Evolutionary conservation across 2,113 vertebrate genomes (phyloP).

Genomic region (Brachirus orientalis): DNA sequence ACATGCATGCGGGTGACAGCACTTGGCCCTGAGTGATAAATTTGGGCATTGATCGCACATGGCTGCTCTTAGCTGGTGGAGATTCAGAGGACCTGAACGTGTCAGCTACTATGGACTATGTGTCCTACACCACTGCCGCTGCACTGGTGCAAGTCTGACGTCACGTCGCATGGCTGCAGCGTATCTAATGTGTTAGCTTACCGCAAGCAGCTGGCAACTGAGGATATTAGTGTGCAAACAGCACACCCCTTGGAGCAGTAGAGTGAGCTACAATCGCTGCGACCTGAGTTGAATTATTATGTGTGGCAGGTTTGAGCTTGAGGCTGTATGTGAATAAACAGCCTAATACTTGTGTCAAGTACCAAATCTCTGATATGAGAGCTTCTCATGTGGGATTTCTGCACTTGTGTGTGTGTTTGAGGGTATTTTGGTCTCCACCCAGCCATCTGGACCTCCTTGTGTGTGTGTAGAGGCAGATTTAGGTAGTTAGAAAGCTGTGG

Average conservation of each 20-base stretch:
- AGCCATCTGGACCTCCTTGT: slow-evolving; percentile 80
- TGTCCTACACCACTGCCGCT: too few species aligned
- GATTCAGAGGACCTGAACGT: slow-evolving; percentile 50
- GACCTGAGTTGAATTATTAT: neutral
- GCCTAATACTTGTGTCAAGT: slow-evolving; percentile 4
- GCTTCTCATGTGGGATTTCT: neutral
- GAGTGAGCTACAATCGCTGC: neutral
- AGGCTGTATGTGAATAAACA: neutral
- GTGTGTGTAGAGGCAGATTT: slow-evolving; percentile 70
- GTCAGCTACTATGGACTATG: slow-evolving; percentile 41
- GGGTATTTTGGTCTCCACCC: slow-evolving; percentile 62
- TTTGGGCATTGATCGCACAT: slow-evolving; percentile 68
- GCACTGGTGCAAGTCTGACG: neutral
- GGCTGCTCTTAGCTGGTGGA: slow-evolving; percentile 65
- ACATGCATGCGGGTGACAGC: slow-evolving; percentile 25
- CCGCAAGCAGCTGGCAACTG: neutral
- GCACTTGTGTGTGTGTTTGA: slow-evolving; percentile 9
- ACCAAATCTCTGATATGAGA: slow-evolving; percentile 14
- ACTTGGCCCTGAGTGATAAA: slow-evolving; percentile 57
- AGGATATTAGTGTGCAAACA: neutral
- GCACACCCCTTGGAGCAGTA: too few species aligned
- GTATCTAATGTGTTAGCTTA: neutral
- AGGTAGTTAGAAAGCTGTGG: slow-evolving; percentile 72
- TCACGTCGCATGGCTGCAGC: neutral
- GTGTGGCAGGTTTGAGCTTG: neutral